These are phyloP conservation scores for Agriotes lineatus DNA, from an alignment of 2,888 invertebrate species.

Conservation along the genomic window DNA sequence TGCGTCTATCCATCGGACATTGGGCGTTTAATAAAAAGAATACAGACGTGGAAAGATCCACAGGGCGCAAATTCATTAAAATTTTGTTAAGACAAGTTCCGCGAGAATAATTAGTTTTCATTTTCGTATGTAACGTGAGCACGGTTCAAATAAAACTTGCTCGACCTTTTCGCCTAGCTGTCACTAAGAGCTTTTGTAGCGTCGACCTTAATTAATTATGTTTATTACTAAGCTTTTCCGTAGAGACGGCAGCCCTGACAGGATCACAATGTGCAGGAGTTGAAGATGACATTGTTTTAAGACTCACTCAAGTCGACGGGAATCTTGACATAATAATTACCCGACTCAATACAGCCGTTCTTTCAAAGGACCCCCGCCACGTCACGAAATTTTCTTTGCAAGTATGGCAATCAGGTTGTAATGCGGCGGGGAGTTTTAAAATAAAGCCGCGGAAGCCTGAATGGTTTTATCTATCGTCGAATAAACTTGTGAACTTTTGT, in stretches of 20 bases:
- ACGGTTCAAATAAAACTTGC: background rate
- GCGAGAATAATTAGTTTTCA: no score
- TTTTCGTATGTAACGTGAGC: background rate
- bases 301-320: constrained; percentile 9
- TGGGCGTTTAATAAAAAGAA: background rate
- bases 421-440: background rate
- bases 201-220: constrained; percentile 14
- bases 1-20: background rate
- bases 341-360: constrained; percentile 17
- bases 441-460: background rate
- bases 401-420: constrained; percentile 1
- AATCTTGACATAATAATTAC: constrained; percentile 26
- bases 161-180: background rate
- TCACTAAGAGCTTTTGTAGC: background rate
- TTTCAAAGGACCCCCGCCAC: constrained; percentile 22
- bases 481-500: background rate
- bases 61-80: background rate
- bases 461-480: background rate
- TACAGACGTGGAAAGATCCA: background rate
- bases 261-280: constrained; percentile 22
- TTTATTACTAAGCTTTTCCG: constrained; percentile 12
- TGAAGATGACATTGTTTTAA: constrained; percentile 29
- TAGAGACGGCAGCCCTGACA: constrained; percentile 17
- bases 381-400: constrained; percentile 11
- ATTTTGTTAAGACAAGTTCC: background rate